phyloP scores from a whole-genome alignment of 2,113 vertebrate species.

The Pseudonaja textilis region DNA sequence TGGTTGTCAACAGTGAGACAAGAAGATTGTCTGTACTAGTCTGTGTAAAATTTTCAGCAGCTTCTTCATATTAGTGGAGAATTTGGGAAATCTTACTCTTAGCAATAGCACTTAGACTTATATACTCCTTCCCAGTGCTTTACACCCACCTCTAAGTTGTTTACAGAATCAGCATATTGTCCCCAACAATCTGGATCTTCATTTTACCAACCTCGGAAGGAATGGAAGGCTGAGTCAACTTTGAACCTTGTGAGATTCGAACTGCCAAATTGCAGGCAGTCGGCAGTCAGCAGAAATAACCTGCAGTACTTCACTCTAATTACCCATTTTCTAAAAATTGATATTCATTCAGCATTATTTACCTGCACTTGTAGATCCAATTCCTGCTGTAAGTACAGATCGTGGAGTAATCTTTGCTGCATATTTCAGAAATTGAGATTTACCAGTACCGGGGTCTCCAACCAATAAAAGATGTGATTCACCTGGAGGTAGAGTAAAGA shows the following conservation, averaged over 20 bases:
- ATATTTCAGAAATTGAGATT: slow-evolving; percentile 97
- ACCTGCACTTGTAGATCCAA: slow-evolving; percentile 97
- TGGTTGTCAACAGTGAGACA: neutral
- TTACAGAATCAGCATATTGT: too few species aligned
- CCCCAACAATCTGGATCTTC: too few species aligned
- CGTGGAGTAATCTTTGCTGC: slow-evolving; percentile 92
- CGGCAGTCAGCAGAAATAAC: too few species aligned
- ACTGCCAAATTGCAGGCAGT: too few species aligned
- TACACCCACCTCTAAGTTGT: too few species aligned
- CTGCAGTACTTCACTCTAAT: too few species aligned
- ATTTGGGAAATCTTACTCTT: neutral
- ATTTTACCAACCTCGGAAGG: too few species aligned
- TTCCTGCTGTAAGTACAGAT: slow-evolving; percentile 92
- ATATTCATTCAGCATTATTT: slow-evolving; percentile 27
- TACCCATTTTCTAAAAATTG: neutral
- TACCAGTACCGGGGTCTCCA: slow-evolving; percentile 95
- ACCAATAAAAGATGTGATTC: slow-evolving; percentile 95
- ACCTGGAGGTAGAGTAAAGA: slow-evolving; percentile 67
- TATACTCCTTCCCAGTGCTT: too few species aligned
- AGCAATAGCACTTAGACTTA: too few species aligned
- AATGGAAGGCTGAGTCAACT: too few species aligned
- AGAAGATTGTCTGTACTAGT: neutral
- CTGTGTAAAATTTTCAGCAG: neutral
- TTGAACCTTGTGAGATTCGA: too few species aligned
- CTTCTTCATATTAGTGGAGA: neutral